Base-by-base conservation (phyloP, 1,140 invertebrate genomes). In the Zaprionus ornatus region DNA sequence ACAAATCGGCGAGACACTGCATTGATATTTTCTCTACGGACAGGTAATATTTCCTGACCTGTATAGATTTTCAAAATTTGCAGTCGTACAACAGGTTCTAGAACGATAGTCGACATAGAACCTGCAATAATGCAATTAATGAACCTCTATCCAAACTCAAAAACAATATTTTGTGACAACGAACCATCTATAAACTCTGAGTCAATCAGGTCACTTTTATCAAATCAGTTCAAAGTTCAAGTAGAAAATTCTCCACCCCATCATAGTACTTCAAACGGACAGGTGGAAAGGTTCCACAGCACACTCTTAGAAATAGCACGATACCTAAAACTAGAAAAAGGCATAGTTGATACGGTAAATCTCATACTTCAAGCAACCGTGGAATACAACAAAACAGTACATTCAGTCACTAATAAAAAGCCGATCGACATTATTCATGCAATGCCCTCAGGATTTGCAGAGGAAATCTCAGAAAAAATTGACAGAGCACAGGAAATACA, bases 21-120 rank as follows among this genome's bases (percentile, higher is more conserved):
- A 64, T 72, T 15, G 60, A 72, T 17, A 72, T 72, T 12, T 71
- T 54, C 19, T 64, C 40, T 1, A 64, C 60, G 5, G 52, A 17
- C 23, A 27, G 21, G 4, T 42, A 35, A 42, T 25, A 32, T 25
- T 61, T 61, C 40, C 23, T 45, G 10, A 45, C 40, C 3, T 45
- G 37, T 13, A 19, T 61, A 17, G 40, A 61, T 61, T 61, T 6
- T 61, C 59, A 3, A 61, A 61, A 13, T 45, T 61, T 15, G 40
- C 59, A 29, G 23, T 55, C 9, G 25, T 48, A 7, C 21, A 60
- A 13, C 35, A 3, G 10, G 5, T 7, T 48, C 37, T 12, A 25
- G 40, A 27, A 45, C 25, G 3, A 45, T 45, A n/a, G 23, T n/a
- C 7, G 59, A 25, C n/a, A 4, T 40, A 13, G 40, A 60, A 25